phyloP scores from a whole-genome alignment of 1,140 invertebrate genomes.

The Anastatus disparis region DNA sequence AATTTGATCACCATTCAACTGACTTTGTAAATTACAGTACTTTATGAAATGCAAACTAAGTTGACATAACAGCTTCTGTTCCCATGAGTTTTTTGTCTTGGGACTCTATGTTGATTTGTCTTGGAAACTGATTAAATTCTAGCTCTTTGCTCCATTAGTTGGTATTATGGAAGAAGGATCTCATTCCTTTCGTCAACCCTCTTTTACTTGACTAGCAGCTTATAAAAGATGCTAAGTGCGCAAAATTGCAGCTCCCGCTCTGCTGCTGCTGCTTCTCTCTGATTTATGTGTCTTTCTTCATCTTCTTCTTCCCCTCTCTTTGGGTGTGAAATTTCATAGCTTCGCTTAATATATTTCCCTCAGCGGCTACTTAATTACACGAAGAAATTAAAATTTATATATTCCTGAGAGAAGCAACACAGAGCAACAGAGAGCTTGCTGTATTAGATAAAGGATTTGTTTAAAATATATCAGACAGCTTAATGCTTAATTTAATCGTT shows the following conservation, averaged over 20 bases:
- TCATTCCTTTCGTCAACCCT: too few species aligned
- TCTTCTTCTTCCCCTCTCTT: not conserved
- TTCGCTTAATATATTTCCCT: slow-evolving; percentile 14
- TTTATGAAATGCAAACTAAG: too few species aligned
- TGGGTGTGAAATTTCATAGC: slow-evolving; percentile 21
- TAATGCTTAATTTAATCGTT: too few species aligned
- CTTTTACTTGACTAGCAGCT: not conserved
- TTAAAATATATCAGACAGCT: too few species aligned
- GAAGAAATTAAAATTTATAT: slow-evolving; percentile 30
- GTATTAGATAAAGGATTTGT: not conserved
- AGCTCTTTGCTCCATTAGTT: not conserved
- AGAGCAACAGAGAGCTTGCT: not conserved
- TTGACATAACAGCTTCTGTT: too few species aligned
- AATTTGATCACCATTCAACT: too few species aligned
- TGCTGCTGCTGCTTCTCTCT: not conserved
- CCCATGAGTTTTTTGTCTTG: too few species aligned
- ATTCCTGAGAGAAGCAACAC: slow-evolving; percentile 4
- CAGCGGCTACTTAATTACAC: slow-evolving; percentile 20
- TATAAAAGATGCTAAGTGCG: slow-evolving; percentile 22
- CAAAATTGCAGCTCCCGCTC: slow-evolving; percentile 4
- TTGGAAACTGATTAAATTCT: not conserved
- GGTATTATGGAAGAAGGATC: not conserved
- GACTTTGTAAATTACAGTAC: too few species aligned
- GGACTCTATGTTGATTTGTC: not conserved
- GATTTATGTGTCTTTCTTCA: slow-evolving; percentile 15